Percentiles rank a stretch among this genome's conserved stretches.
Conservation (phyloP, 2,797 vertebrate species). For the Rallus crepitans region DNA sequence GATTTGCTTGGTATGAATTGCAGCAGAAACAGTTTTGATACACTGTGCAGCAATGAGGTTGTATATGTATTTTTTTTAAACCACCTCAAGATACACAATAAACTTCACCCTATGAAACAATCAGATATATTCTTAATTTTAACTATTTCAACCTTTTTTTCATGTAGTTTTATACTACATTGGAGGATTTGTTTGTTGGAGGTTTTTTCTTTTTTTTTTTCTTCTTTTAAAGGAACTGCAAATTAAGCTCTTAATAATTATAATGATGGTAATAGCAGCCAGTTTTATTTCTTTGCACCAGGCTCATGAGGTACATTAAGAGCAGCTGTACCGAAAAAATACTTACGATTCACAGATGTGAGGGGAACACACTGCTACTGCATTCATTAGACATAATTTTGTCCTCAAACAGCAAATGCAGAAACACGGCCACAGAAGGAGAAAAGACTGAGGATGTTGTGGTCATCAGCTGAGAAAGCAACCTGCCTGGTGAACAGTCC, state of each 20-base stretch:
- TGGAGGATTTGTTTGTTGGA: background rate
- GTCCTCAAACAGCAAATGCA: background rate
- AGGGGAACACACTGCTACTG: background rate
- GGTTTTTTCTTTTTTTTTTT: background rate
- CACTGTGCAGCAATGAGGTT: background rate
- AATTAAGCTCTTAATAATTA: constrained; percentile 25
- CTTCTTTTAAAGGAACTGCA: background rate
- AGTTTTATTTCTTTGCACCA: background rate
- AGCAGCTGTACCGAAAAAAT: background rate
- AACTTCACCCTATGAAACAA: background rate
- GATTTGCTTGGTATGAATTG: background rate
- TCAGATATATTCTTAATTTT: background rate
- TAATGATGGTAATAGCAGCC: background rate
- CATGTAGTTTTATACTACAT: background rate
- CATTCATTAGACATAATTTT: constrained; percentile 7
- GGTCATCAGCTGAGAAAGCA: background rate
- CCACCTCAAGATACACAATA: background rate
- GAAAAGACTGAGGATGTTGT: background rate
- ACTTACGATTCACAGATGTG: background rate
- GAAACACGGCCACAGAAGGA: background rate
- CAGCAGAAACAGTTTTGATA: background rate
- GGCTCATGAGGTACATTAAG: constrained; percentile 6
- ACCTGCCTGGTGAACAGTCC: background rate
- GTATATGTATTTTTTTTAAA: background rate
- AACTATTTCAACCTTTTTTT: background rate